These are phyloP conservation scores for Hystrix cristata DNA, from an alignment of 2,113 vertebrate genomes.

Conservation along the genomic window DNA sequence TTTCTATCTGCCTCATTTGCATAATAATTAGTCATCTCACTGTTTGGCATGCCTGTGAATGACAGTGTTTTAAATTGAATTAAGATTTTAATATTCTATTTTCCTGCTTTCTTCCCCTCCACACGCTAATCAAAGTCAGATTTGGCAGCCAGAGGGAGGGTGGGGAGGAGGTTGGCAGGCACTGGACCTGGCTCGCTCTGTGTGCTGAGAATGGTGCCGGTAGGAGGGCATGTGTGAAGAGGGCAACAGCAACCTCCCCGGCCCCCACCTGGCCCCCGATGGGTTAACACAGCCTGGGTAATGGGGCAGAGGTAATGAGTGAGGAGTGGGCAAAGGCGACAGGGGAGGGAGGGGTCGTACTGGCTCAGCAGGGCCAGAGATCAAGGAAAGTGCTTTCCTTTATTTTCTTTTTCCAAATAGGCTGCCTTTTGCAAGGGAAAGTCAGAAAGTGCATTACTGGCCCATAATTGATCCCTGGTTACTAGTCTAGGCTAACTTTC, in stretches of 20 bases:
- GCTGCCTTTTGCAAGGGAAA: background rate
- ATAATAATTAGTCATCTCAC: conserved; percentile 90
- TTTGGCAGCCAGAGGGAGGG: conserved; percentile 59
- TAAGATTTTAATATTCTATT: conserved; percentile 88
- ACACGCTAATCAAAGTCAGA: conserved; percentile 84
- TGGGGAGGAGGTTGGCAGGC: conserved; percentile 64
- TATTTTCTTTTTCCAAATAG: conserved; percentile 58
- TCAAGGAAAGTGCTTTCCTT: conserved; percentile 29
- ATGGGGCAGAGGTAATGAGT: background rate
- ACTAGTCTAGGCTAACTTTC: conserved; percentile 33
- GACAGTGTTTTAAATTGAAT: conserved; percentile 90
- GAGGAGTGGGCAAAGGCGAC: background rate
- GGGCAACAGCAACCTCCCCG: background rate
- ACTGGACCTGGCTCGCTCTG: conserved; percentile 58
- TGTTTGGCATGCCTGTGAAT: conserved; percentile 87
- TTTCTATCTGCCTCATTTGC: conserved; percentile 91
- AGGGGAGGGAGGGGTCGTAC: background rate
- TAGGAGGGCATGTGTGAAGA: background rate
- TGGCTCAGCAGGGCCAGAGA: background rate
- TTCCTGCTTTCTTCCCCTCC: conserved; percentile 79
- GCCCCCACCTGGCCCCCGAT: background rate
- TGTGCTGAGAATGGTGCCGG: background rate
- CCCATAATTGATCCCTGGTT: conserved; percentile 26
- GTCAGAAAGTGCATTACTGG: background rate
- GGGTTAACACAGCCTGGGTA: conserved; percentile 12